phyloP scores from a whole-genome alignment of 2,113 vertebrate species.

The Siphamia tubifer region DNA sequence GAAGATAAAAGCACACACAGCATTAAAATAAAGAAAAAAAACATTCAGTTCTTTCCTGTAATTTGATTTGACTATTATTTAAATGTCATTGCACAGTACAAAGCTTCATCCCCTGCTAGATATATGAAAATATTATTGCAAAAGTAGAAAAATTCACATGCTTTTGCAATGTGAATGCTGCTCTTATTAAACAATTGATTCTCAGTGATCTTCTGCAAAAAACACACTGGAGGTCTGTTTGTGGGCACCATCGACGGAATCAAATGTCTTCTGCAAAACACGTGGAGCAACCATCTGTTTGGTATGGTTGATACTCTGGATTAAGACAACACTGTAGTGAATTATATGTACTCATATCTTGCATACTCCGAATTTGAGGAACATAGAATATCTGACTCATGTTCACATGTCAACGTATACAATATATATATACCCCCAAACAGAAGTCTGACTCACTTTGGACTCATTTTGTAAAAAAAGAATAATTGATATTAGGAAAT shows the following conservation, averaged over 20 bases:
- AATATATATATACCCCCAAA: too few relatives aligned
- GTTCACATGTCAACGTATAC: too few relatives aligned
- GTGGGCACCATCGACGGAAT: background rate
- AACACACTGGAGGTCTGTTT: background rate
- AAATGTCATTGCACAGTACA: background rate
- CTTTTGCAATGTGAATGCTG: background rate
- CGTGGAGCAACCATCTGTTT: constrained; percentile 52
- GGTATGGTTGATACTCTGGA: background rate
- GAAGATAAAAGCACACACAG: background rate
- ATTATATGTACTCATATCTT: background rate
- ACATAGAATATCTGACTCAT: too few relatives aligned
- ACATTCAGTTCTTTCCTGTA: background rate
- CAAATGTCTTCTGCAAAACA: constrained; percentile 3
- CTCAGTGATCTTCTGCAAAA: background rate
- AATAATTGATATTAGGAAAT: too few relatives aligned
- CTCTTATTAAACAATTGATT: too few relatives aligned
- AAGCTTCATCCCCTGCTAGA: background rate
- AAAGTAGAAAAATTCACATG: too few relatives aligned
- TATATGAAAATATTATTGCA: background rate
- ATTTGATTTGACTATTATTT: background rate
- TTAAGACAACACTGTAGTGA: background rate
- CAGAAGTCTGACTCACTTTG: too few relatives aligned
- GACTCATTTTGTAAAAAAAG: too few relatives aligned
- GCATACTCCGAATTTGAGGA: too few relatives aligned
- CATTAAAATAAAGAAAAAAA: constrained; percentile 8